Evolutionary conservation across 2,113 vertebrate genomes (phyloP).

Genomic region (Ovibos moschatus): DNA sequence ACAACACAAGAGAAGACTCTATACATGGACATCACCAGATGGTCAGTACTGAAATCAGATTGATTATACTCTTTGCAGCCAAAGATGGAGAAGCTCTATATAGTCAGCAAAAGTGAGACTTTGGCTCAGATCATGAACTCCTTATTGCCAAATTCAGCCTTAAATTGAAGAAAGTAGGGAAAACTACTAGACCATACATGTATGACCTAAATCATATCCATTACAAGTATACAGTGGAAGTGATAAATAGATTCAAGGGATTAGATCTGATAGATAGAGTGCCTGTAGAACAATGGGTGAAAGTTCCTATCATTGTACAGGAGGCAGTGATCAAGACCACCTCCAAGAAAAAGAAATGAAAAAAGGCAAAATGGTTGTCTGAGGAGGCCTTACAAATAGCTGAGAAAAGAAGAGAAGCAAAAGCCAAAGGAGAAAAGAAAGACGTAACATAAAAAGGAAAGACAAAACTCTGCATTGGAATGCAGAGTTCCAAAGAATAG

Average conservation of each 20-base stretch:
- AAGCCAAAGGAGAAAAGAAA: neutral
- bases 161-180: neutral
- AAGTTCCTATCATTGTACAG: neutral
- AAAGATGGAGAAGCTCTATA: neutral
- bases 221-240: neutral
- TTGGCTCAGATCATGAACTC: neutral
- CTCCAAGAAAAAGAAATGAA: neutral
- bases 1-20: neutral
- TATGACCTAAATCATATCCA: neutral
- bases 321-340: neutral
- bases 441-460: neutral
- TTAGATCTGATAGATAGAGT: neutral
- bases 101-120: neutral
- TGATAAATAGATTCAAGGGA: neutral
- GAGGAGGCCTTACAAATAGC: neutral
- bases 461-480: neutral
- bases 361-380: neutral
- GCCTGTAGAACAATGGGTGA: neutral
- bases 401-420: neutral
- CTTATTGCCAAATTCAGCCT: neutral
- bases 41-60: neutral
- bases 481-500: neutral
- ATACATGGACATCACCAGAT: neutral
- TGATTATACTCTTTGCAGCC: neutral
- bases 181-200: neutral